These are phyloP conservation scores for Leucophenga varia DNA, from an alignment of 1,140 invertebrate genomes.

Conservation along the genomic window DNA sequence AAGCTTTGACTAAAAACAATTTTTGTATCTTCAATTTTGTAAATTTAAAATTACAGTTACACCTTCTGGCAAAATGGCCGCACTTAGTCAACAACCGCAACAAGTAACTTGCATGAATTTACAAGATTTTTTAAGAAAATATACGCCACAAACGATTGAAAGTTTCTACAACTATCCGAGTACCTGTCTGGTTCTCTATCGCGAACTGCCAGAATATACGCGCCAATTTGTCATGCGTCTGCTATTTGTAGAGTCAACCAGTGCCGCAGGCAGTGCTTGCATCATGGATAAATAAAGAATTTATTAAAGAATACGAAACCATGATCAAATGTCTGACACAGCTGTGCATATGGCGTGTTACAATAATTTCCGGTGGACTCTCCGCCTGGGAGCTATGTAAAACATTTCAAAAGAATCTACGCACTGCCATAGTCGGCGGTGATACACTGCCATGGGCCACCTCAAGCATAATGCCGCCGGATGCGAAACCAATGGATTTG, in stretches of 20 bases:
- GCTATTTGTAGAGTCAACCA: conserved; percentile 89
- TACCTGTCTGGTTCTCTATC: conserved; percentile 91
- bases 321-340: conserved; percentile 73
- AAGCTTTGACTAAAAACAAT: too few species aligned
- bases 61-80: too few species aligned
- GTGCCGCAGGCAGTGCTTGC: conserved; percentile 91
- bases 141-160: conserved; percentile 73
- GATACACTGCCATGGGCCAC: conserved; percentile 86
- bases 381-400: conserved; percentile 85
- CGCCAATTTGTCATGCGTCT: conserved; percentile 89
- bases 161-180: conserved; percentile 90
- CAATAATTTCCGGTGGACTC: conserved; percentile 83
- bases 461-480: conserved; percentile 79
- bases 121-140: too few species aligned
- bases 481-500: conserved; percentile 86
- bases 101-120: too few species aligned
- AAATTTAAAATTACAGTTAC: too few species aligned
- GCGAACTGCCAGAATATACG: conserved; percentile 85
- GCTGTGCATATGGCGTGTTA: conserved; percentile 85
- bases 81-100: too few species aligned
- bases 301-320: conserved; percentile 70
- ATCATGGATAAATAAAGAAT: too few species aligned
- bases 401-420: conserved; percentile 88
- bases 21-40: too few species aligned
- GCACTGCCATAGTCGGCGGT: conserved; percentile 87